Conservation (phyloP, 2,797 vertebrate species). For the Lindbergichthys nudifrons region DNA sequence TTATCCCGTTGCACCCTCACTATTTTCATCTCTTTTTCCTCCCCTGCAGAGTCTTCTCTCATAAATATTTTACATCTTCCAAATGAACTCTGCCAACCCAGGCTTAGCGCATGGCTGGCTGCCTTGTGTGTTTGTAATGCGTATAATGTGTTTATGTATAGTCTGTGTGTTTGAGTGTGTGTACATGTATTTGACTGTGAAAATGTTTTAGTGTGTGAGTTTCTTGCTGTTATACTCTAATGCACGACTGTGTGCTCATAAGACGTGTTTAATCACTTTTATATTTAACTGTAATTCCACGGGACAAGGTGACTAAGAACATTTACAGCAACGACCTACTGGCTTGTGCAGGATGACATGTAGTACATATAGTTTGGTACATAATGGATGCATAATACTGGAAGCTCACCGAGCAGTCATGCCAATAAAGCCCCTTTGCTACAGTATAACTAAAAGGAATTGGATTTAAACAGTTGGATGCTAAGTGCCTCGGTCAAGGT, state of each 20-base stretch:
- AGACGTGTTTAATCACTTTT: conserved; percentile 23
- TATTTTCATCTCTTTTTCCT: conserved; percentile 64
- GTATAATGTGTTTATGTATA: conserved; percentile 50
- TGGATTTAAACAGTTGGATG: conserved; percentile 4
- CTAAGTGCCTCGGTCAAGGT: conserved; percentile 27
- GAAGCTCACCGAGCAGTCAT: background rate
- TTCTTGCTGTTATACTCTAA: conserved; percentile 27
- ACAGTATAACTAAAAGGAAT: conserved; percentile 20
- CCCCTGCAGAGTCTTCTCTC: conserved; percentile 70
- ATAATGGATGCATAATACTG: background rate
- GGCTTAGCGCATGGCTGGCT: conserved; percentile 61
- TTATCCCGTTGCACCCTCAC: conserved; percentile 47
- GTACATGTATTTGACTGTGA: conserved; percentile 27
- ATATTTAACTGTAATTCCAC: conserved; percentile 13
- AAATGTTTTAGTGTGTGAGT: background rate
- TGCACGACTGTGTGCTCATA: background rate
- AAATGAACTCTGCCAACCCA: conserved; percentile 79
- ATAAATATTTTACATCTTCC: conserved; percentile 83
- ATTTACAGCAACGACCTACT: conserved; percentile 10
- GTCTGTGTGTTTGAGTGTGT: background rate
- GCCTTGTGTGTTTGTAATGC: conserved; percentile 56
- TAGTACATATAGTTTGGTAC: background rate
- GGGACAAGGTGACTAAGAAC: conserved; percentile 31
- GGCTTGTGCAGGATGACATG: background rate
- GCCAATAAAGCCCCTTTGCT: background rate